phyloP scores from a whole-genome alignment of 2,797 vertebrate species.

The Microcaecilia unicolor region DNA sequence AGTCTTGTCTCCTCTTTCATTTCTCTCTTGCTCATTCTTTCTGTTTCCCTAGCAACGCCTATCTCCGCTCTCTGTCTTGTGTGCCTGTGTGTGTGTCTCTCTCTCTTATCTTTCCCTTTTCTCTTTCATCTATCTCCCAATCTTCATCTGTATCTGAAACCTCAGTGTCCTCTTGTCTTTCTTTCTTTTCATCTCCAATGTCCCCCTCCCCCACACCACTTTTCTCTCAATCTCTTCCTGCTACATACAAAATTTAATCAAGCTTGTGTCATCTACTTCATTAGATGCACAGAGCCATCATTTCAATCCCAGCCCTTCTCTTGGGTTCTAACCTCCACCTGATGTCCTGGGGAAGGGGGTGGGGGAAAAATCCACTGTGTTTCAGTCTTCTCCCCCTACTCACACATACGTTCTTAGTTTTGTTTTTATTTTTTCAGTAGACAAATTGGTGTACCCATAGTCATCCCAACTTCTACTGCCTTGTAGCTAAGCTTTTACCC shows the following conservation, averaged over 20 bases:
- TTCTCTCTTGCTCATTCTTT: conserved; percentile 42
- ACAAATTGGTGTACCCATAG: too few species aligned
- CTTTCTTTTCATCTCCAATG: conserved; percentile 19
- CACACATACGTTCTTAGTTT: too few species aligned
- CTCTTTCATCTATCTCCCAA: conserved; percentile 32
- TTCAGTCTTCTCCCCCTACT: too few species aligned
- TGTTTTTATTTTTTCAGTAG: too few species aligned
- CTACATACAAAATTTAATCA: conserved; percentile 30
- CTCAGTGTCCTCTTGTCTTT: conserved; percentile 6
- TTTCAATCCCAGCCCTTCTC: background rate
- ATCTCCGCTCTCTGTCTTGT: conserved; percentile 37
- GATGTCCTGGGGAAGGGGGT: background rate
- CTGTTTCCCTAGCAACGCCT: conserved; percentile 61
- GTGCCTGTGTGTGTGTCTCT: conserved; percentile 30
- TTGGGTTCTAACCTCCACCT: background rate
- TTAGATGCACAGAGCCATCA: background rate
- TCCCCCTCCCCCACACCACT: conserved; percentile 20
- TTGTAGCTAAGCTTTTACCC: too few species aligned
- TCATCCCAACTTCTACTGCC: too few species aligned
- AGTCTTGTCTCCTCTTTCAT: conserved; percentile 9
- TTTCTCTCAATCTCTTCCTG: conserved; percentile 20
- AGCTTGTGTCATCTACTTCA: conserved; percentile 3
- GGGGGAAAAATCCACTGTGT: background rate
- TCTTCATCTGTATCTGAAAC: conserved; percentile 2
- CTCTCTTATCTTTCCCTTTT: conserved; percentile 18